Conservation (phyloP, 2,888 invertebrate species). For the Aproaerema taeniolella region DNA sequence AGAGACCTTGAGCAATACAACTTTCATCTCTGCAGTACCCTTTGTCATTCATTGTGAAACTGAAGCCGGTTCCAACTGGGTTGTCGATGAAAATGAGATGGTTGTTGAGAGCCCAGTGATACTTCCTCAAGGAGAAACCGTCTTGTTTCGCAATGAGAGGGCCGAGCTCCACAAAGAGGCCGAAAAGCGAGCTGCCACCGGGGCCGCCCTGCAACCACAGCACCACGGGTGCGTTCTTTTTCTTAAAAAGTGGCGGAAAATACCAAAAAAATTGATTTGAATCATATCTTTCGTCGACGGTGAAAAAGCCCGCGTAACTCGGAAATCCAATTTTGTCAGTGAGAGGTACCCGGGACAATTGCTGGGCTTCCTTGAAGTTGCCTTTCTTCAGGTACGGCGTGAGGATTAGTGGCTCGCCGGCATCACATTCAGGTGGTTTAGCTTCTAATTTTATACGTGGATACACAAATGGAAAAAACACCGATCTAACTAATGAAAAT, state of each 20-base stretch:
- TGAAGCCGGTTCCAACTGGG: conserved; percentile 81
- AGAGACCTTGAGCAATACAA: conserved; percentile 75
- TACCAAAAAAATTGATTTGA: conserved; percentile 82
- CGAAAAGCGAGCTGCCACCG: conserved; percentile 73
- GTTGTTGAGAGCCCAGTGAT: conserved; percentile 77
- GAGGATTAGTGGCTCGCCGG: conserved; percentile 71
- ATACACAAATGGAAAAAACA: conserved; percentile 46
- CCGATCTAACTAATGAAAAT: conserved; percentile 18
- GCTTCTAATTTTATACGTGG: conserved; percentile 46
- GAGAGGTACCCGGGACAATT: conserved; percentile 47
- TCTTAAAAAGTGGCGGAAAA: conserved; percentile 70
- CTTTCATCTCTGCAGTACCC: conserved; percentile 76
- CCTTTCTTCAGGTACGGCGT: conserved; percentile 77
- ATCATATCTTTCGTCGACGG: conserved; percentile 73
- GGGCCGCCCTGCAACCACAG: conserved; percentile 80
- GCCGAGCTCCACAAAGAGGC: conserved; percentile 78
- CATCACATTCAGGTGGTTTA: conserved; percentile 16
- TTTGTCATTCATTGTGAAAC: conserved; percentile 72
- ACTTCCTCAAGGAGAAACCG: conserved; percentile 52
- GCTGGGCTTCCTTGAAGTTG: conserved; percentile 60
- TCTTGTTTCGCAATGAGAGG: conserved; percentile 66
- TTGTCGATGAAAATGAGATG: conserved; percentile 81
- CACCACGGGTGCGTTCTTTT: conserved; percentile 60
- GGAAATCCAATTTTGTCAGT: conserved; percentile 52
- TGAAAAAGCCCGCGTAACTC: conserved; percentile 80